Evolutionary conservation across 1,140 invertebrate genomes (phyloP).

Genomic region (Onthophagus taurus): DNA sequence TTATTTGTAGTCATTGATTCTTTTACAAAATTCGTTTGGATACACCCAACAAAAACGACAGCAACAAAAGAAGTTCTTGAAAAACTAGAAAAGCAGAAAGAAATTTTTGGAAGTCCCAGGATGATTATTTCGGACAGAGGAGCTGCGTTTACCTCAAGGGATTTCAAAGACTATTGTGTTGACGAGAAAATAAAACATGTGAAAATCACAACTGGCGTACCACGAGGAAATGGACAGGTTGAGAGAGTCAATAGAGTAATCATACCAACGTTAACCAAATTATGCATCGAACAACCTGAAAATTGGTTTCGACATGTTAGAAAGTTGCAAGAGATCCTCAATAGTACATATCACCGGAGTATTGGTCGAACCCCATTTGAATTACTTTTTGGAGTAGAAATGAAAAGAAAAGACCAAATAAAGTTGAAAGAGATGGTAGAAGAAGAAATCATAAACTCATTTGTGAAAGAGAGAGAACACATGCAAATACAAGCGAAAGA

Average conservation of each 20-base stretch:
- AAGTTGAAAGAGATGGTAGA: too few species aligned
- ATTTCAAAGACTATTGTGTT: slow-evolving; percentile 23
- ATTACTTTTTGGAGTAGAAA: slow-evolving; percentile 26
- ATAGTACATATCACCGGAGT: slow-evolving; percentile 29
- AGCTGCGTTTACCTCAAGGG: slow-evolving; percentile 21
- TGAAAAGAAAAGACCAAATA: too few species aligned
- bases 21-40: slow-evolving; percentile 37
- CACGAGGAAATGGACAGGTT: slow-evolving; percentile 29
- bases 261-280: slow-evolving; percentile 27
- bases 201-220: slow-evolving; percentile 22
- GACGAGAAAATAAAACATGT: slow-evolving; percentile 19
- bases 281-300: slow-evolving; percentile 18
- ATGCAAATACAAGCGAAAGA: too few species aligned
- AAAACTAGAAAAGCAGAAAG: slow-evolving; percentile 4
- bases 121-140: slow-evolving; percentile 22
- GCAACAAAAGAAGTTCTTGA: slow-evolving; percentile 20
- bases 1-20: slow-evolving; percentile 34
- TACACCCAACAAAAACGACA: slow-evolving; percentile 33
- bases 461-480: too few species aligned
- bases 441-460: too few species aligned
- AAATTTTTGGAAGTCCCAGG: slow-evolving; percentile 14
- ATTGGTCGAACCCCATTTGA: slow-evolving; percentile 31
- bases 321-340: slow-evolving; percentile 28
- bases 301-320: slow-evolving; percentile 31
- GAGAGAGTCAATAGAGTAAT: slow-evolving; percentile 29